Base-by-base conservation (phyloP, 2,797 vertebrate species). In the Acomys russatus region DNA sequence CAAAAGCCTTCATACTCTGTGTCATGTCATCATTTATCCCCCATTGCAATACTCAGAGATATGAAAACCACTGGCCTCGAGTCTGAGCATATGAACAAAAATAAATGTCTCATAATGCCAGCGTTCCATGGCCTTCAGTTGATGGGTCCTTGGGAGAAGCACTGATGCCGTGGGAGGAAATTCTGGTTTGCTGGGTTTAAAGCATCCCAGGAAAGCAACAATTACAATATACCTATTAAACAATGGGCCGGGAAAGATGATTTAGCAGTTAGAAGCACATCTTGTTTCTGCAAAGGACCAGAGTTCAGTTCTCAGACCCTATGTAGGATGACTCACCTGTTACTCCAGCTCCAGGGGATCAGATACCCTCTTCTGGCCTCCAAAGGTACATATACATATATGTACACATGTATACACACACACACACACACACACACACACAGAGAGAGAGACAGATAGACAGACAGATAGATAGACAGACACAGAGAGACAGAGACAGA, bases 1-100 rank as follows among this genome's bases (percentile, higher is more conserved):
- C 86, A 90, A 94, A 95, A 88, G 86, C 44, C 30, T 85, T 73
- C 68, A 38, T 59, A 20, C 61, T 54, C 56, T 85, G 76, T 76
- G 23, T 63, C 71, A 95, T 80, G 18, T 96, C 94, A 66, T 84
- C 93, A 79, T 90, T 87, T 71, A 71, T 82, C 66, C 80, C 91
- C 77, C 51, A 70, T 35, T 77, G 54, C 33, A 95, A 86, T 44
- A 76, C 20, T 61, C 54, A 23, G 23, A 3, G 9, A 61, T 66
- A 59, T 25, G 23, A 85, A 88, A 95, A 61, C 56, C 88, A 66
- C 10, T 25, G 15, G 20, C 70, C 91, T 94, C 14, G 22, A 90
- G 64, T 44, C 25, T 28, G 23, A 71, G 51, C 5, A 15, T 15
- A 56, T 4, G n/a, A 4, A n/a, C n/a, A 15, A 54, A 59, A 74